Conservation (phyloP, 2,113 vertebrate species). For the Pampusana beccarii region DNA sequence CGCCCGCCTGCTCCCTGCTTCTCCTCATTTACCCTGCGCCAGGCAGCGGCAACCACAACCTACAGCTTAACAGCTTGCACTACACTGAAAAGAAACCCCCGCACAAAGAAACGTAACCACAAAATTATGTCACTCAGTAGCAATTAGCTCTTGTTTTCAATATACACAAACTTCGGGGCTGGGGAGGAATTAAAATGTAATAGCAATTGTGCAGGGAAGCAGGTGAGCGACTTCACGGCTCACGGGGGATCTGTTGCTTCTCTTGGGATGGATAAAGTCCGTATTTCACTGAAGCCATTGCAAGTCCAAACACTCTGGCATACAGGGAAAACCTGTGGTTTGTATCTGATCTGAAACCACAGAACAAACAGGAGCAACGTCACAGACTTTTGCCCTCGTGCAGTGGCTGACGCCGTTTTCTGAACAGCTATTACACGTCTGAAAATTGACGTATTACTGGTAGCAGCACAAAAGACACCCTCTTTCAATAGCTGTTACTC, state of each 20-base stretch:
- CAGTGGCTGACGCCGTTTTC: neutral
- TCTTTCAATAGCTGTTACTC: neutral
- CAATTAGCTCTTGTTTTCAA: conserved; percentile 26
- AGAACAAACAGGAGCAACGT: neutral
- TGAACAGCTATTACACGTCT: neutral
- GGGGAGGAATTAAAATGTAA: neutral
- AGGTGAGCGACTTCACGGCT: neutral
- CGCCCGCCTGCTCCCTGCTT: neutral
- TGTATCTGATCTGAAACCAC: neutral
- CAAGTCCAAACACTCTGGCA: neutral
- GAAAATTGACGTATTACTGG: conserved; percentile 24
- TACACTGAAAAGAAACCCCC: neutral
- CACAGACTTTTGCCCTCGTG: neutral
- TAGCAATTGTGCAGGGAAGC: neutral
- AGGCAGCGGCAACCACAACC: neutral
- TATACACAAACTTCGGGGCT: neutral
- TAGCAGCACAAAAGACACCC: conserved; percentile 33
- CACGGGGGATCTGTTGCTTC: neutral
- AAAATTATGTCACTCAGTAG: conserved; percentile 13
- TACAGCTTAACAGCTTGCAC: neutral
- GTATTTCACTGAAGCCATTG: neutral
- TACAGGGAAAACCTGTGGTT: neutral
- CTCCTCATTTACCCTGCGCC: neutral
- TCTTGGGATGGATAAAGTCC: neutral
- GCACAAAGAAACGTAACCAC: neutral